phyloP scores from a whole-genome alignment of 2,797 vertebrate genomes.

The Meriones psammophilus region DNA sequence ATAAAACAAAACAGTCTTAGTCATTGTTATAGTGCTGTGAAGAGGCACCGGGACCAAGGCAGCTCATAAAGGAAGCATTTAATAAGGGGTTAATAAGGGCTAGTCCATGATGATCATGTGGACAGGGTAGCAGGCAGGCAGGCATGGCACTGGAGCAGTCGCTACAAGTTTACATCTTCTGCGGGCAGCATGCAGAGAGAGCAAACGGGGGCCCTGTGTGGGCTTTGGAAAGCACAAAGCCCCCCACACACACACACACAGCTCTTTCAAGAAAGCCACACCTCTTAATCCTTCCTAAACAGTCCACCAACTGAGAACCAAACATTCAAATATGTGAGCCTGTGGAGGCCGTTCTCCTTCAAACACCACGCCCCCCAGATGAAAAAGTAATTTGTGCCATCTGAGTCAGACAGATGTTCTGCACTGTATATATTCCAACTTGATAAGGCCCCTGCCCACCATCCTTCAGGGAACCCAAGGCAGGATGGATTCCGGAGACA shows the following conservation, averaged over 20 bases:
- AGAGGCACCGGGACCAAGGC: neutral
- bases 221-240: neutral
- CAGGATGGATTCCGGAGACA: fast-evolving
- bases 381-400: neutral
- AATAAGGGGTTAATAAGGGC: neutral
- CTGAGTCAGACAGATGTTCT: neutral
- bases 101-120: neutral
- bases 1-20: neutral
- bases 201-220: neutral
- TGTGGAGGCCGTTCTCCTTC: neutral
- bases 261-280: neutral
- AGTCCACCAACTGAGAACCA: neutral
- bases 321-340: neutral
- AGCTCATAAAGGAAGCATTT: neutral
- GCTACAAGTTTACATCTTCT: neutral
- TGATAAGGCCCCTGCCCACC: neutral
- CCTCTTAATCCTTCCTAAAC: neutral
- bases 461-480: neutral
- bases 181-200: neutral
- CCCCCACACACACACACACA: too few species aligned
- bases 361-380: too few species aligned
- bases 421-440: neutral
- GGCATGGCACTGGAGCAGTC: neutral
- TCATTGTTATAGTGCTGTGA: neutral
- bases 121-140: neutral